Evolutionary conservation across 1,140 invertebrate species (phyloP).

Genomic region (Globodera rostochiensis): DNA sequence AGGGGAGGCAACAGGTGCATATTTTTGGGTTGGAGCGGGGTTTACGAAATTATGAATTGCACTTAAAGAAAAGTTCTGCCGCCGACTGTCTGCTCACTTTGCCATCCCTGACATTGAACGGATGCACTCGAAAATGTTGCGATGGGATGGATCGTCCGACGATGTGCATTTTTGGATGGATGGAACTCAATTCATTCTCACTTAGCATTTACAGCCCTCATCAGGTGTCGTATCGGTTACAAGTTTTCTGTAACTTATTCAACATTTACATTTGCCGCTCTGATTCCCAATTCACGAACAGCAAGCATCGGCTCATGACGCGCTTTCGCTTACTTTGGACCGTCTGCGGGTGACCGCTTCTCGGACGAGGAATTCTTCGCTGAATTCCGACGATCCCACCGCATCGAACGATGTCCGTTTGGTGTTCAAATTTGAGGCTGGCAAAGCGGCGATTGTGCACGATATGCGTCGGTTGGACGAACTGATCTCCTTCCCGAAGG

Average conservation of each 20-base stretch:
- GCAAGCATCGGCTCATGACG: constrained; percentile 53
- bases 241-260: not conserved
- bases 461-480: constrained; percentile 96
- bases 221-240: constrained; percentile 30
- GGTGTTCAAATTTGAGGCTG: constrained; percentile 75
- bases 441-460: constrained; percentile 96
- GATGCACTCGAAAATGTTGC: constrained; percentile 67
- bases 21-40: too few relatives aligned
- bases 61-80: constrained; percentile 72
- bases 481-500: constrained; percentile 94
- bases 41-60: not conserved
- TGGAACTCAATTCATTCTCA: constrained; percentile 53
- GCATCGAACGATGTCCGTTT: constrained; percentile 41
- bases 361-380: constrained; percentile 54
- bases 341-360: constrained; percentile 55
- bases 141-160: constrained; percentile 59
- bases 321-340: constrained; percentile 57
- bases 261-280: not conserved
- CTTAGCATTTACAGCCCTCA: constrained; percentile 59
- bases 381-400: constrained; percentile 52
- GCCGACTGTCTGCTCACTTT: constrained; percentile 89
- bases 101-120: constrained; percentile 81
- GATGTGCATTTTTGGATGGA: constrained; percentile 61
- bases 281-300: constrained; percentile 9
- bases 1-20: constrained; percentile 50